Percentiles rank a stretch among this genome's conserved stretches.
phyloP scores from a whole-genome alignment of 2,113 vertebrate species.

The Numida meleagris region DNA sequence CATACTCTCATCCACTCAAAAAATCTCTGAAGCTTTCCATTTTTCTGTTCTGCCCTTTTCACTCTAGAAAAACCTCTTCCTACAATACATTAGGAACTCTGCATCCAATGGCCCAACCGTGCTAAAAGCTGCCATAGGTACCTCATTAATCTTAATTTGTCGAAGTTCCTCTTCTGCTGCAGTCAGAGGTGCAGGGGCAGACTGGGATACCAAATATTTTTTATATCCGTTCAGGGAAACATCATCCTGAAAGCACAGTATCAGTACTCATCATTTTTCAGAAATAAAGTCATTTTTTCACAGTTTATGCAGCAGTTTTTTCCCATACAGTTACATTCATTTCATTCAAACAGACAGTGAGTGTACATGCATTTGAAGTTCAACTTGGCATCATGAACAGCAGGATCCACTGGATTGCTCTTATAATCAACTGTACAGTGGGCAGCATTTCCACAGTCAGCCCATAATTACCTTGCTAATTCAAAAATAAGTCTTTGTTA shows the following conservation, averaged over 20 bases:
- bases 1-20: background rate
- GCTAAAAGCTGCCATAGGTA: conserved; percentile 48
- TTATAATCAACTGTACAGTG: background rate
- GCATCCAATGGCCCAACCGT: background rate
- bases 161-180: conserved; percentile 95
- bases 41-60: background rate
- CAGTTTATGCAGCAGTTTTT: background rate
- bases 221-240: conserved; percentile 90
- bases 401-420: background rate
- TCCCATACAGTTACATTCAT: background rate
- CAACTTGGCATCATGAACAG: background rate
- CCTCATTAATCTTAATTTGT: conserved; percentile 94
- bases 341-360: background rate
- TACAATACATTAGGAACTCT: background rate
- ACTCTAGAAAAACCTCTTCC: background rate
- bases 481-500: background rate
- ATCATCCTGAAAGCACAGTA: conserved; percentile 86
- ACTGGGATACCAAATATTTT: conserved; percentile 86
- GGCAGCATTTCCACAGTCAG: background rate
- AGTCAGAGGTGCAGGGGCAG: conserved; percentile 91
- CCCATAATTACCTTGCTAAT: background rate
- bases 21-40: background rate
- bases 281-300: background rate
- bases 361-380: background rate
- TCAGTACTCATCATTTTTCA: background rate